Percentiles rank a stretch among this genome's conserved stretches.
phyloP scores from a whole-genome alignment of 37 sponge, comb jelly and placozoan species.

The Ephydatia muelleri region DNA sequence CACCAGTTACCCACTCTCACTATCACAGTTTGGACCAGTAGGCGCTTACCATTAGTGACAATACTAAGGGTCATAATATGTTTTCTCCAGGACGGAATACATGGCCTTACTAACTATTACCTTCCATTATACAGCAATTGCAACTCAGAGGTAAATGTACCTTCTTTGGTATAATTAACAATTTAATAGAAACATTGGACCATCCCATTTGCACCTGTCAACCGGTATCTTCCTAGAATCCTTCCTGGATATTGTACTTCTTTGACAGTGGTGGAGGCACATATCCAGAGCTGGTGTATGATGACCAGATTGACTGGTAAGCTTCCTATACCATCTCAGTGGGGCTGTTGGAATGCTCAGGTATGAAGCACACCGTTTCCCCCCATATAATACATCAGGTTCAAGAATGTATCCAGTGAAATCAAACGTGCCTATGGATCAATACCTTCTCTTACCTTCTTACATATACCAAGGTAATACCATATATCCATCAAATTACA shows the following conservation, averaged over 20 bases:
- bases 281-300: constrained; percentile 43
- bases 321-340: background rate
- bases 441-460: constrained; percentile 28
- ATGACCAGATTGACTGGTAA: constrained; percentile 48
- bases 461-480: constrained; percentile 38
- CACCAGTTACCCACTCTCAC: constrained; percentile 16
- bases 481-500: too few relatives aligned
- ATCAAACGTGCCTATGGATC: background rate
- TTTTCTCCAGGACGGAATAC: background rate
- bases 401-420: background rate
- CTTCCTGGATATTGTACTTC: constrained; percentile 34
- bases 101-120: constrained; percentile 47
- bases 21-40: constrained; percentile 39
- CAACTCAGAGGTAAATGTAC: background rate
- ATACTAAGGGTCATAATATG: background rate
- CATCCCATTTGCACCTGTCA: too few relatives aligned
- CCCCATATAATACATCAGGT: background rate
- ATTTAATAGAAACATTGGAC: too few relatives aligned
- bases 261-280: constrained; percentile 69
- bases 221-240: background rate
- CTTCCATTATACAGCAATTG: constrained; percentile 6
- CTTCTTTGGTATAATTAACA: background rate
- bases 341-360: background rate
- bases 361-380: background rate
- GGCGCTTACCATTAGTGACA: background rate